These are phyloP conservation scores for Crocodylus rhombifer DNA, from an alignment of 2,797 vertebrate species.

Conservation along the genomic window DNA sequence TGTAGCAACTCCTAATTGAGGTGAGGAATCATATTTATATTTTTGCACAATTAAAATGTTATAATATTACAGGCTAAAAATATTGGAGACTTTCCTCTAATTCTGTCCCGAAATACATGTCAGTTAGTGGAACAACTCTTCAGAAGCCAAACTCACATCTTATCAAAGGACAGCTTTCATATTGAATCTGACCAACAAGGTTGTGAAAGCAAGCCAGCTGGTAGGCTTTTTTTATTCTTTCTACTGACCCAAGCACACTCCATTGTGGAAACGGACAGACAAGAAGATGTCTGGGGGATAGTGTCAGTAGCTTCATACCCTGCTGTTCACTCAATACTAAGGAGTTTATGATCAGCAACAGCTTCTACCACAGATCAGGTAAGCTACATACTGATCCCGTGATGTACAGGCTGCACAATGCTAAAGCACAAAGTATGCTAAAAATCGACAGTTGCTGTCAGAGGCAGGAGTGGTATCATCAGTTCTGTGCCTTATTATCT, in stretches of 20 bases:
- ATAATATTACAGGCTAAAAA: not conserved
- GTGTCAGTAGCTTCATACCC: not conserved
- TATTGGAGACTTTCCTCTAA: not conserved
- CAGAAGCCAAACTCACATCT: not conserved
- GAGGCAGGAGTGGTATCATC: not conserved
- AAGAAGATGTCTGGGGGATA: not conserved
- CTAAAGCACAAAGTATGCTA: not conserved
- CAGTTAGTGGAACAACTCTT: not conserved
- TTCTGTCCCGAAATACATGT: not conserved
- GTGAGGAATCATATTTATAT: not conserved
- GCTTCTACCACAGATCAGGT: accelerated
- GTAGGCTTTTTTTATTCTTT: not conserved
- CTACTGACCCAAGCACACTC: not conserved
- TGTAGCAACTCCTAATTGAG: not conserved
- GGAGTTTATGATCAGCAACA: accelerated
- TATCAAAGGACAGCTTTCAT: not conserved
- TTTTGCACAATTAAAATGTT: not conserved
- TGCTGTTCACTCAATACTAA: not conserved
- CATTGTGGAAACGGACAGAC: not conserved
- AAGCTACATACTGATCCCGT: not conserved
- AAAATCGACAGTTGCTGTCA: no score
- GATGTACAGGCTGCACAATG: not conserved
- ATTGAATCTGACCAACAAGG: not conserved
- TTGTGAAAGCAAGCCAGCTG: not conserved
- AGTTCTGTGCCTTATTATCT: not conserved